These are phyloP conservation scores for Rhinichthys klamathensis DNA, from an alignment of 2,113 vertebrate genomes.

Conservation along the genomic window DNA sequence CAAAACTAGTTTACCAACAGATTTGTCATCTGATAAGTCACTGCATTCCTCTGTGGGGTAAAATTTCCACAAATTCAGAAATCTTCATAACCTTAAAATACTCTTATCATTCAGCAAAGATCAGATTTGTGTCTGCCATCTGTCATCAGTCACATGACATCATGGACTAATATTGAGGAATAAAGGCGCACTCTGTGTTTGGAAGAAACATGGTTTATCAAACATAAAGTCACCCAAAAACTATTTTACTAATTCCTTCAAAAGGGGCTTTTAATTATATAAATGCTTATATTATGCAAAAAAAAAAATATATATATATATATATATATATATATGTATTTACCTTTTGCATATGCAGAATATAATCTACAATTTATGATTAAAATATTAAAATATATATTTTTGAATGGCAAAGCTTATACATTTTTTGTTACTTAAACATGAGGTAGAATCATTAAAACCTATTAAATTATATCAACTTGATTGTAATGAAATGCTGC, in stretches of 20 bases:
- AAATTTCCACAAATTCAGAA: not conserved
- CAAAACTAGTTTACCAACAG: not conserved
- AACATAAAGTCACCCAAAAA: not conserved
- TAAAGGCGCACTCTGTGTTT: not conserved
- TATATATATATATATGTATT: too few species aligned
- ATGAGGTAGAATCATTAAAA: not conserved
- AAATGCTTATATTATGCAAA: not conserved
- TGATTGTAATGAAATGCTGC: constrained; percentile 1
- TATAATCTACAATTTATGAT: not conserved
- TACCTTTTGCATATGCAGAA: not conserved
- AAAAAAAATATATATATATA: not conserved
- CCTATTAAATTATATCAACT: not conserved
- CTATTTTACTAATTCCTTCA: not conserved
- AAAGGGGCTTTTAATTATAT: not conserved
- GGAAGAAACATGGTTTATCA: not conserved
- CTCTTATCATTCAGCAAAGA: not conserved
- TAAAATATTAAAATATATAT: not conserved
- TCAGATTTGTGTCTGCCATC: constrained; percentile 3
- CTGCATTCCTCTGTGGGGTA: not conserved
- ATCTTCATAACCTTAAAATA: not conserved
- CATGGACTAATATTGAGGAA: not conserved
- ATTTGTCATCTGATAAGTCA: not conserved
- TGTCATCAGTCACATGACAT: constrained; percentile 4
- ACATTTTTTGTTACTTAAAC: not conserved
- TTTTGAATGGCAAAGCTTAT: not conserved